Evolutionary conservation across 2,888 invertebrate species (phyloP), one percentile per base, ranked within the genome.

Genomic region (Cryptocephalus primarius): DNA sequence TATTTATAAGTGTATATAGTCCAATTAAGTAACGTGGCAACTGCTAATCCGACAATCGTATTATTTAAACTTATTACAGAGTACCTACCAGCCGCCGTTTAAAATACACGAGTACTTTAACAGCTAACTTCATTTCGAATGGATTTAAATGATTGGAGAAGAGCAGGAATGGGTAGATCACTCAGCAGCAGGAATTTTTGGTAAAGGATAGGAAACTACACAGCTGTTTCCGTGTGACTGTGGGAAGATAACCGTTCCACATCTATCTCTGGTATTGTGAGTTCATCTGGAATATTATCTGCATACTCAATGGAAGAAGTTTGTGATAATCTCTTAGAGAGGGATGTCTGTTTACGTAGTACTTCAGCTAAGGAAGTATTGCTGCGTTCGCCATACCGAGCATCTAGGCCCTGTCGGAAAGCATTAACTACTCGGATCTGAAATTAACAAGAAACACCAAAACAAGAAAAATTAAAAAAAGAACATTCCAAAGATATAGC

Each of bases 401-500:
- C 84, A 78, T 95, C 95, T 77, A 96, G 84, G 75, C 96, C 96
- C 83, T 95, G 94, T 76, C 97, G 95, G 85, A 97, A 99, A 79
- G 97, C 97, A 81, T 97, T 97, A 78, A 99, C 96, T 80, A 97
- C 97, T 80, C 97, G 95, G 76, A 97, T 97, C 97, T 97, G 88
- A 75, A 79, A 79, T 71, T 62, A 66, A 69, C 67, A 69, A 69
- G 67, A 70, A 69, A 71, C 68, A 71, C 69, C 69, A 70, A 70
- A 71, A 71, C 68, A 67, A 66, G 66, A 63, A 67, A 66, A 67
- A 71, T 70, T 70, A 70, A 71, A 69, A 68, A 63, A 60, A 65
- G 65, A 66, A 67, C 66, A 65, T 67, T 68, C 65, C 67, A 62
- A 48, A 61, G 59, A 59, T 57, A 54, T 62, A 61, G 62, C 63